Percentiles rank a stretch among this genome's conserved stretches.
Evolutionary conservation across 2,888 invertebrate species (phyloP).

Genomic region (Galeopsomyia nigrocyanea): DNA sequence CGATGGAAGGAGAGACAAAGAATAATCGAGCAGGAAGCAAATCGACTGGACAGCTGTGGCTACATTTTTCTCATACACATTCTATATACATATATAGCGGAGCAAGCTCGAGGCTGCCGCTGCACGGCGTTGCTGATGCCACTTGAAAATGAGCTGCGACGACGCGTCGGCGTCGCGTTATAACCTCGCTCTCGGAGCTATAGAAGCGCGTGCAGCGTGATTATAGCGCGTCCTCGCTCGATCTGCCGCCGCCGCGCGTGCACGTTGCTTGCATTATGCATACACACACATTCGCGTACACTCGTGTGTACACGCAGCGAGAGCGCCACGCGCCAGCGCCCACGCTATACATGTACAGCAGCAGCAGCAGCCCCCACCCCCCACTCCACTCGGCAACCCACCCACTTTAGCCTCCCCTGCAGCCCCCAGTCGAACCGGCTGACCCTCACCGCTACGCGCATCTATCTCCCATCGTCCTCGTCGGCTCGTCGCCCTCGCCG

Average conservation of each 20-base stretch:
- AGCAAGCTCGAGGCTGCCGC: no score
- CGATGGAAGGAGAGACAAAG: neutral
- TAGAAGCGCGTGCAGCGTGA: no score
- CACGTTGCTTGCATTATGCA: slow-evolving; percentile 3
- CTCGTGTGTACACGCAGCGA: neutral
- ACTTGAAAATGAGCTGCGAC: slow-evolving; percentile 1
- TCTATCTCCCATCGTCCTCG: no score
- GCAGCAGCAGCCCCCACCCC: no score
- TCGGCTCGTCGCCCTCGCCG: no score
- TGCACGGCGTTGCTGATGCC: slow-evolving; percentile 12
- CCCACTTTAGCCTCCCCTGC: neutral
- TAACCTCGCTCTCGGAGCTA: slow-evolving; percentile 9
- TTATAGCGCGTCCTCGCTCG: slow-evolving; percentile 18
- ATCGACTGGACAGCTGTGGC: no score
- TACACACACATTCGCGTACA: neutral
- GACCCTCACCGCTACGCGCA: neutral
- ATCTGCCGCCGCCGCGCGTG: slow-evolving; percentile 4
- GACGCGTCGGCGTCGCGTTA: neutral
- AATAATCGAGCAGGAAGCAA: slow-evolving; percentile 6
- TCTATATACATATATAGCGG: no score
- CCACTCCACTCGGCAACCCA: no score
- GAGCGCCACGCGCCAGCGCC: neutral
- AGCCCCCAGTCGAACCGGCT: neutral
- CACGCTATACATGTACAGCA: neutral
- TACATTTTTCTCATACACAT: no score